phyloP scores from a whole-genome alignment of 2,888 invertebrate genomes.

The Nematopogon swammerdamellus region DNA sequence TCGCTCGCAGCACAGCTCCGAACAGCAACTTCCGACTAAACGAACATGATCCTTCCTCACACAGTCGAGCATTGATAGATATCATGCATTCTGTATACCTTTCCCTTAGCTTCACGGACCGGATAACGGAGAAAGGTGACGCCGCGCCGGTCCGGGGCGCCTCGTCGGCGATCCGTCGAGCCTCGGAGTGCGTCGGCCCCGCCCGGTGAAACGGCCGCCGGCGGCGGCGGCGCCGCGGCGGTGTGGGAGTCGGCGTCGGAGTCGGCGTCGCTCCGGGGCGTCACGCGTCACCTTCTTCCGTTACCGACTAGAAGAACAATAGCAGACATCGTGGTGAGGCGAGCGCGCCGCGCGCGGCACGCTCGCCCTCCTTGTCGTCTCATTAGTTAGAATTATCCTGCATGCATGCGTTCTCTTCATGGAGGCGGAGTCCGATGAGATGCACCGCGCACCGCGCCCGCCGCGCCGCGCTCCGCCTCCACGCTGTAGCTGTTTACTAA shows the following conservation, averaged over 20 bases:
- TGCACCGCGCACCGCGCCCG: no score
- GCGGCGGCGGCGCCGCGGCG: conserved; percentile 18
- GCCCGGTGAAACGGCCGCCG: conserved; percentile 15
- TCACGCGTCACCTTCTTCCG: conserved; percentile 3
- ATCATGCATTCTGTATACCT: conserved; percentile 57
- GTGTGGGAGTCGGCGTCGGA: no score
- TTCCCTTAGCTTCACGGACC: conserved; percentile 45
- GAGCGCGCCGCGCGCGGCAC: no score
- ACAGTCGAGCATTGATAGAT: conserved; percentile 41
- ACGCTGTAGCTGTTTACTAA: neutral
- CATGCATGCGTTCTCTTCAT: neutral
- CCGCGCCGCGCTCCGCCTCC: conserved; percentile 2
- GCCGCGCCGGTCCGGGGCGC: conserved; percentile 3
- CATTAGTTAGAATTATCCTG: neutral
- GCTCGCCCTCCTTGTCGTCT: no score
- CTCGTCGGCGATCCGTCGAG: conserved; percentile 6
- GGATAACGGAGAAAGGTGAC: conserved; percentile 28
- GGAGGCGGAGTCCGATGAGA: neutral
- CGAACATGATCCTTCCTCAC: conserved; percentile 14
- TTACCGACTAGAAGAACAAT: neutral
- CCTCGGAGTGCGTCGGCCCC: conserved; percentile 5
- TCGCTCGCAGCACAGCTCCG: neutral
- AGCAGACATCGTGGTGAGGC: no score
- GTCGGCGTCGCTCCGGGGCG: no score
- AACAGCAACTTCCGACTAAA: neutral